Base-by-base conservation (phyloP, 1,140 invertebrate species). In the Coenobita brevimanus region DNA sequence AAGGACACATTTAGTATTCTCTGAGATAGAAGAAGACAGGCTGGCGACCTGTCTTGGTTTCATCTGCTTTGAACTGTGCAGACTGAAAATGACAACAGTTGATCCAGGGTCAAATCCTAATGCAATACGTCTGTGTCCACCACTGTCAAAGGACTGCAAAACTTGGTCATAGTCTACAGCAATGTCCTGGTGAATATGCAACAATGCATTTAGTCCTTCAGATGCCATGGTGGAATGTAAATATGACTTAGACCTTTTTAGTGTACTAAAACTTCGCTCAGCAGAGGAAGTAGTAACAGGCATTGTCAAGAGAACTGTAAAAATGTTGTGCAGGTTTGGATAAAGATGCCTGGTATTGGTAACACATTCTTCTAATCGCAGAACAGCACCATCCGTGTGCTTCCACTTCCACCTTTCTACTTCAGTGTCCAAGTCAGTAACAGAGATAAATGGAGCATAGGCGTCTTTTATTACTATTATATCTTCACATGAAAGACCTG, bases 121-220 rank as follows among this genome's bases (percentile, higher is more conserved):
- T 75, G 71, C 71, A 75, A 75, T 75, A 30, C 71, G 71, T 36
- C 71, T 75, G 24, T 75, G 71, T 75, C 71, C 71, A 41, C 71
- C 36, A 75, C 71, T 33, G 36, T 75, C 71, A 75, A 75, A 15
- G 71, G 71, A 75, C 71, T 75, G 71, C 38, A 75, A 75, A 75
- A 38, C 71, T 3, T n/a, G 33, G n/a, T 8, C 71, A 75, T 75
- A 75, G n/a, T 75, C 71, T 38, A 75, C 71, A 75, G 71, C 71
- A 75, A 75, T 15, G 36, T 75, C 71, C 71, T 75, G 24, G 36
- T 75, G 71, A 75, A 75, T 75, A 75, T 75, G 71, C 33, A 75
- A 75, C 71, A 36, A 33, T 33, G 71, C 71, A 75, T 3, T 75
- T 75, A 75, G 24, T 75, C 6, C 36, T 8, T 33, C 24, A 21